Base-by-base conservation (phyloP, 2,888 invertebrate species). In the Onthophagus sagittarius region DNA sequence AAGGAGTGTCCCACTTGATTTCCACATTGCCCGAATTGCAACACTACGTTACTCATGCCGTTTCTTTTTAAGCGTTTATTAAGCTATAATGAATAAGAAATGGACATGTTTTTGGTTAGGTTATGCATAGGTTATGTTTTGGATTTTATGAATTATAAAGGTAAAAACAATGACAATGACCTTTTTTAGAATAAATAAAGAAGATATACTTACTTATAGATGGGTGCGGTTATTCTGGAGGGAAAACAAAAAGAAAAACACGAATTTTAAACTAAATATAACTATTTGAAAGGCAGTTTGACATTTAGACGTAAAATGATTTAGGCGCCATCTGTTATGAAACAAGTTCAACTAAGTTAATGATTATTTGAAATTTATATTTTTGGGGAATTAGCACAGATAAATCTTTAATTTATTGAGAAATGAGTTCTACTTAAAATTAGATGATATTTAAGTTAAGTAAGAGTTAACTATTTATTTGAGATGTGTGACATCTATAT, bases 11-110 rank as follows among this genome's bases (percentile, higher is more conserved):
- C 88, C 69, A 88, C 79, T 81, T 88, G 88, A 83, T 88, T 88
- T 39, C 88, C 88, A 79, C 88, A 88, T 78, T 88, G 88, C 7
- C 88, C 88, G 77, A 87, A 87, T 79, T 88, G 87, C 73, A 88
- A 75, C 11, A 86, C 85, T 62, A 88, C 79, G 81, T 87, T 83
- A 75, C 82, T 82, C 84, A 84, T 84, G 76, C 63, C 23, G 67
- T 53, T 7, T 53, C 23, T 23, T 53, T 53, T 53, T 53, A 9
- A 53, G 39, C 11, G 39, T 53, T 2, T 53, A 23, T 53, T 53
- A 53, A 53, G 39, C 39, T 53, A 53, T 53, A 53, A 53, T 53
- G 39, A 53, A 53, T 53, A 53, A 53, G 39, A 53, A 53, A 9
- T 53, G 39, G 39, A 53, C 23, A 23, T 23, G 1, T 23, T 23